A percentile compares a stretch with the other conserved stretches of the same genome.
Conservation (phyloP, 2,113 vertebrate genomes). For the Nesoenas mayeri region DNA sequence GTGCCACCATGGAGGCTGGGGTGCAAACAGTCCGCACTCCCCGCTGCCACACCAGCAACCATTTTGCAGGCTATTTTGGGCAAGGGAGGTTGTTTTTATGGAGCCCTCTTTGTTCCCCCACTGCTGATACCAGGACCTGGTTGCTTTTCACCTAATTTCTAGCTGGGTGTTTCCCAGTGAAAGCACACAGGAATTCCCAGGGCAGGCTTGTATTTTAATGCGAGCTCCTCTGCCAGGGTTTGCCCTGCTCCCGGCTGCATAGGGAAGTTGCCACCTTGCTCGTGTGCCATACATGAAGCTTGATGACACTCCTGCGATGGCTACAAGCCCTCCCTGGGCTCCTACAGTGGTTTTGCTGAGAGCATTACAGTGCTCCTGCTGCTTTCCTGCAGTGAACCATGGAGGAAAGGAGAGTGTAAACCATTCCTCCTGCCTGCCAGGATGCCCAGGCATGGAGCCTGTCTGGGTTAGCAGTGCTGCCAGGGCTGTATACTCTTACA, state of each 20-base stretch:
- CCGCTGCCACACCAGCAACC: accelerated
- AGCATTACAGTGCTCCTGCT: neutral
- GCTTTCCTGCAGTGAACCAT: neutral
- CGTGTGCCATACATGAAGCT: accelerated
- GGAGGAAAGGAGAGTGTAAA: neutral
- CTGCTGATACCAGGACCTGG: accelerated
- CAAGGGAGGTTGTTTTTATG: neutral
- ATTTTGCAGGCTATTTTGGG: neutral
- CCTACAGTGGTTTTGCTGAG: neutral
- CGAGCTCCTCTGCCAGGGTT: neutral
- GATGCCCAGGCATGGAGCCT: neutral
- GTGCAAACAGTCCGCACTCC: accelerated
- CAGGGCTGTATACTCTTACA: neutral
- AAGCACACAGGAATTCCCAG: neutral
- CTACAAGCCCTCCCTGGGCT: neutral
- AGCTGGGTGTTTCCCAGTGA: neutral
- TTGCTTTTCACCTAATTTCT: neutral
- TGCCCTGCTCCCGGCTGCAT: neutral
- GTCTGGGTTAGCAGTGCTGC: neutral
- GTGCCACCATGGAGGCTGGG: no score
- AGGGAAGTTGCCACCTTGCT: neutral
- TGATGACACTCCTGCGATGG: accelerated
- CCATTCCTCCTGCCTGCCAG: neutral
- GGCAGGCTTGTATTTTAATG: neutral
- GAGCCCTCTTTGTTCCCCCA: neutral